These are phyloP conservation scores for Diorhabda sublineata DNA, from an alignment of 1,140 invertebrate genomes.

Conservation along the genomic window DNA sequence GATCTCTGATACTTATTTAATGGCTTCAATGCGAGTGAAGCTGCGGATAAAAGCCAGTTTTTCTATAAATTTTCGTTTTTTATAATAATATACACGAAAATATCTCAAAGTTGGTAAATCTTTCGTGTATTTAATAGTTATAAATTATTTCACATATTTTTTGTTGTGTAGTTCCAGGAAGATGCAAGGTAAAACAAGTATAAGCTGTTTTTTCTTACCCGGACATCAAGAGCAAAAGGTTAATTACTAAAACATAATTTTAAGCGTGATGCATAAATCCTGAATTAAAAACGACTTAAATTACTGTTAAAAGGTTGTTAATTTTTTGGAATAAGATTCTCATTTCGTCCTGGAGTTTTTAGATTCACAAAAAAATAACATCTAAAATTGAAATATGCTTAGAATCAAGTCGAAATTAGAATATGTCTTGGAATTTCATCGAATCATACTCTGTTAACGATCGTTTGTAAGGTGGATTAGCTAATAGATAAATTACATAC, in stretches of 20 bases:
- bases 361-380: not conserved
- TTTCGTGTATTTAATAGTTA: no score
- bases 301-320: constrained; percentile 32
- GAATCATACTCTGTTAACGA: no score
- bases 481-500: no score
- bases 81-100: no score
- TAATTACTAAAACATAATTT: constrained; percentile 28
- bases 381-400: not conserved
- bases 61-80: no score
- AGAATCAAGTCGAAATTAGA: not conserved
- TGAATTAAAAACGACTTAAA: constrained; percentile 35
- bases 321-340: constrained; percentile 28
- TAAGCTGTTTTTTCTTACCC: constrained; percentile 11
- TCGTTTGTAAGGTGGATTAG: no score
- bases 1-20: no score
- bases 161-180: not conserved
- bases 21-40: no score
- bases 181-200: constrained; percentile 17
- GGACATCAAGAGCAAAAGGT: constrained; percentile 15
- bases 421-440: no score
- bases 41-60: no score
- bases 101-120: no score
- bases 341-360: not conserved
- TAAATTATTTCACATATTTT: not conserved
- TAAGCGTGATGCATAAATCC: constrained; percentile 24